Percentiles rank a stretch among this genome's conserved stretches.
phyloP scores from a whole-genome alignment of 2,113 vertebrate genomes.

The Promerops cafer region DNA sequence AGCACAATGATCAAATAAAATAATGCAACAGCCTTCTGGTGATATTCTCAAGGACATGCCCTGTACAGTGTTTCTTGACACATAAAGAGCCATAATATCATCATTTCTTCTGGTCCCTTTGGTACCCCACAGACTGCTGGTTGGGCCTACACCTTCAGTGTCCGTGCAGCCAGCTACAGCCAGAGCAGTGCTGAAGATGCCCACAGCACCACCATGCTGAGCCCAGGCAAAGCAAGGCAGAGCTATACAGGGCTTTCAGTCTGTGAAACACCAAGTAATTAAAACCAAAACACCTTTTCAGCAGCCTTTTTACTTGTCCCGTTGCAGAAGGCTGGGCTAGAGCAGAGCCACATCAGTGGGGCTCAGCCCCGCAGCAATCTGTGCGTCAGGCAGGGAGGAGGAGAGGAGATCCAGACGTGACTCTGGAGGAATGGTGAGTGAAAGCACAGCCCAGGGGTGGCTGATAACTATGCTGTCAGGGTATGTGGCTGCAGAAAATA shows the following conservation, averaged over 20 bases:
- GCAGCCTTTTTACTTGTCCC: background rate
- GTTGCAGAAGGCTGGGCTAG: background rate
- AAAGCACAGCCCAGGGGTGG: background rate
- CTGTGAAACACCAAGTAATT: background rate
- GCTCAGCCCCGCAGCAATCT: background rate
- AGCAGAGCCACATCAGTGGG: background rate
- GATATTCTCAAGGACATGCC: background rate
- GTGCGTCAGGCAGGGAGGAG: background rate
- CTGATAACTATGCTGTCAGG: background rate
- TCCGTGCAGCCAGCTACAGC: accelerated
- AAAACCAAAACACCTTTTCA: background rate
- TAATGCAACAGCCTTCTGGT: background rate
- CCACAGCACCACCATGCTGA: background rate
- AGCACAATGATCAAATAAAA: background rate
- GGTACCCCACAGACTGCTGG: background rate
- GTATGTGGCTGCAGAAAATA: background rate
- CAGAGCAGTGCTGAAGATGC: background rate
- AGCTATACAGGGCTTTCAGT: accelerated
- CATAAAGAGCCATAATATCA: background rate
- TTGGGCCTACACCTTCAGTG: accelerated
- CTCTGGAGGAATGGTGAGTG: background rate
- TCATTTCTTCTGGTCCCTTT: background rate
- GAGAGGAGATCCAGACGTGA: background rate
- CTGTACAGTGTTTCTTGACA: background rate
- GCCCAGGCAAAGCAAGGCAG: background rate